phyloP scores from a whole-genome alignment of 2,888 invertebrate genomes.

The Apodemia mormo region DNA sequence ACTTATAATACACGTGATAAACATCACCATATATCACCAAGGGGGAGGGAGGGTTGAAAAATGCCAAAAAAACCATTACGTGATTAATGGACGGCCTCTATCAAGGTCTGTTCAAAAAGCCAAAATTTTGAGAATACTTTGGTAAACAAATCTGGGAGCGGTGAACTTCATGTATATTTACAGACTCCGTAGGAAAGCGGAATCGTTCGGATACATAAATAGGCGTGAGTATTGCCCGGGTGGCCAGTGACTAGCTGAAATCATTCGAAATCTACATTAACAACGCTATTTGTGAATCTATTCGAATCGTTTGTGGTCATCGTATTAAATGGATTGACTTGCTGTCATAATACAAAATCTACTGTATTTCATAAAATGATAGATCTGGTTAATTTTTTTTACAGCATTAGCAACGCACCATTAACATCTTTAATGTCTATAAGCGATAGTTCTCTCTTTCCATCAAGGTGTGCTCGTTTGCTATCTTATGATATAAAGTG shows the following conservation, averaged over 20 bases:
- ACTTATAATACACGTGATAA: no score
- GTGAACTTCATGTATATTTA: conserved; percentile 12
- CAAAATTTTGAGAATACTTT: neutral
- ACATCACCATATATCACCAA: no score
- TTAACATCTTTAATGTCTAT: no score
- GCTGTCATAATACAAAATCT: neutral
- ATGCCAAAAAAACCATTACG: no score
- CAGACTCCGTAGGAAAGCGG: conserved; percentile 16
- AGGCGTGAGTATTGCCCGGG: conserved; percentile 20
- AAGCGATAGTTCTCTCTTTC: no score
- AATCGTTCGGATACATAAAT: conserved; percentile 22
- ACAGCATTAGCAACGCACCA: no score
- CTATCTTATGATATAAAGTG: no score
- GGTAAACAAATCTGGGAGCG: conserved; percentile 6
- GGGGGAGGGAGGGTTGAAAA: no score
- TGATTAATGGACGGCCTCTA: no score
- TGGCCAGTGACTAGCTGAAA: neutral
- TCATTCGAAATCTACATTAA: neutral
- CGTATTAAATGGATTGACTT: neutral
- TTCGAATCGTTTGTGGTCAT: conserved; percentile 4
- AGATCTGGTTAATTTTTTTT: no score
- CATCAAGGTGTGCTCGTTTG: no score
- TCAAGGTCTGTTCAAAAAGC: neutral
- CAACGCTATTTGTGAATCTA: neutral
- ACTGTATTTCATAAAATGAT: no score